These are phyloP conservation scores for Triplophysa bombifrons DNA, from an alignment of 2,797 vertebrate species.

Conservation along the genomic window DNA sequence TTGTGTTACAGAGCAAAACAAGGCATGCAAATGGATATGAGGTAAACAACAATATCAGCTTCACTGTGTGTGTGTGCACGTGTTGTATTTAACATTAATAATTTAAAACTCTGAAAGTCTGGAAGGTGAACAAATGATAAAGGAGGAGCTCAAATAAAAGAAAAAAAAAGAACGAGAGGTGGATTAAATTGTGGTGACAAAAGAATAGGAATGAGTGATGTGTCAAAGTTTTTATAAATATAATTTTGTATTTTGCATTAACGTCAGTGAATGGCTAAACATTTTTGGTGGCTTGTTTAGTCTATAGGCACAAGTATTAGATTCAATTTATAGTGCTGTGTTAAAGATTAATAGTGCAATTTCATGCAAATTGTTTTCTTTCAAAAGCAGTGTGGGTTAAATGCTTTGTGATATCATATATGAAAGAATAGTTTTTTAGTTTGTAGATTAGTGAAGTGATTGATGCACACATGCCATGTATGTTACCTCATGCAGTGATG, in stretches of 20 bases:
- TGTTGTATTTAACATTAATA: conserved; percentile 17
- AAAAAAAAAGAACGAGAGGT: not conserved
- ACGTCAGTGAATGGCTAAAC: too few species aligned
- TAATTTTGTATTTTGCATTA: too few species aligned
- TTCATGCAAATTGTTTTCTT: not conserved
- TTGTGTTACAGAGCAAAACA: conserved; percentile 25
- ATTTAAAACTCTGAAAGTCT: conserved; percentile 1
- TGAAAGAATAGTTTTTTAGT: not conserved
- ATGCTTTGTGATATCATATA: not conserved
- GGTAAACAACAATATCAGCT: conserved; percentile 19
- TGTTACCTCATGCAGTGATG: conserved; percentile 76
- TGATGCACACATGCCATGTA: not conserved
- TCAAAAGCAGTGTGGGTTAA: not conserved
- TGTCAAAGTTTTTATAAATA: too few species aligned
- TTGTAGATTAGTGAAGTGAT: not conserved
- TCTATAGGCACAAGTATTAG: too few species aligned
- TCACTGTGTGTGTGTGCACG: not conserved
- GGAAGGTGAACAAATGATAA: not conserved
- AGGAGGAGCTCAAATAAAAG: not conserved
- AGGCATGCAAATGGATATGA: not conserved
- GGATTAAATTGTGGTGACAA: too few species aligned
- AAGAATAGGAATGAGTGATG: too few species aligned
- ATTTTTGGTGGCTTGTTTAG: too few species aligned
- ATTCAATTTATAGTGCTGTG: not conserved
- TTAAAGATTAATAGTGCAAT: not conserved